Evolutionary conservation across 2,888 invertebrate genomes (phyloP).

Genomic region (Latrodectus hesperus): DNA sequence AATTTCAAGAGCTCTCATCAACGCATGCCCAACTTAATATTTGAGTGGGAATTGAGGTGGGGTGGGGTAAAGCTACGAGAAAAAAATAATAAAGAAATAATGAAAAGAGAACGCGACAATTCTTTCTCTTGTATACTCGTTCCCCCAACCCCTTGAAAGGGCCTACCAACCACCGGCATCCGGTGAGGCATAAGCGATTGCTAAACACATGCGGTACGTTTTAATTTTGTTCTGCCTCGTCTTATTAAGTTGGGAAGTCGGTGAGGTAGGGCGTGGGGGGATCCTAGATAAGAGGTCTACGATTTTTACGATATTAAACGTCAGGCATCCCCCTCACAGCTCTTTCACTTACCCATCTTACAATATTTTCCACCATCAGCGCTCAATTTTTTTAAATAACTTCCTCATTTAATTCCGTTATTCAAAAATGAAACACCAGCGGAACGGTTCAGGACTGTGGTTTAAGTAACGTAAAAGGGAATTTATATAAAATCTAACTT

Average conservation of each 20-base stretch:
- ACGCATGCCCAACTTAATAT: conserved; percentile 64
- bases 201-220: conserved; percentile 64
- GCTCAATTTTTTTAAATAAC: not conserved
- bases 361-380: not conserved
- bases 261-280: conserved; percentile 5
- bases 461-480: too few relatives aligned
- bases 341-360: not conserved
- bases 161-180: conserved; percentile 21
- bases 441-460: too few relatives aligned
- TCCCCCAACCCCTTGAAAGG: conserved; percentile 6
- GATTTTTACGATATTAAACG: conserved; percentile 52
- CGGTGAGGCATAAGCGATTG: conserved; percentile 54
- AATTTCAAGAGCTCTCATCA: conserved; percentile 48
- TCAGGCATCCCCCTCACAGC: not conserved
- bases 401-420: conserved; percentile 2
- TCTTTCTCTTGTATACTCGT: conserved; percentile 22
- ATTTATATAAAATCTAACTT: too few relatives aligned
- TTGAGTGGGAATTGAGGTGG: conserved; percentile 46
- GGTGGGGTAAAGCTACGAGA: conserved; percentile 20
- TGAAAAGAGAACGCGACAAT: conserved; percentile 19
- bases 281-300: conserved; percentile 25
- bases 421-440: not conserved
- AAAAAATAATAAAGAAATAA: conserved; percentile 22
- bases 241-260: conserved; percentile 41
- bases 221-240: conserved; percentile 58